phyloP scores from a whole-genome alignment of 35 echinoderm and acorn worm genomes.

The Heliocidaris tuberculata region DNA sequence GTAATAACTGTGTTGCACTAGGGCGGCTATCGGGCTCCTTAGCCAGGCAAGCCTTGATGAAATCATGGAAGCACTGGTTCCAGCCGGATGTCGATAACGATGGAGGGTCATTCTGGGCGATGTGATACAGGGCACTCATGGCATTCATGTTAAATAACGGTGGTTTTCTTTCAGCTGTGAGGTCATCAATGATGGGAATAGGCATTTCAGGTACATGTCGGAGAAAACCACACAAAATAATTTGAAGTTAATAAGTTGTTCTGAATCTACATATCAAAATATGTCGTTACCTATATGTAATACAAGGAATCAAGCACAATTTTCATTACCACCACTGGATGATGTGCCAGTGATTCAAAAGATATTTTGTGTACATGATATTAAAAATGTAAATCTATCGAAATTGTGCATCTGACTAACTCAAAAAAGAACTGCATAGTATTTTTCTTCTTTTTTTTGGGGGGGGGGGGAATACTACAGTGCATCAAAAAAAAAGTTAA shows the following conservation, averaged over 20 bases:
- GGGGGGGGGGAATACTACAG: too few species aligned
- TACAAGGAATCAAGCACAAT: too few species aligned
- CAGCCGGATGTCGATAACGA: conserved; percentile 62
- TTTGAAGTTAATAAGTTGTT: neutral
- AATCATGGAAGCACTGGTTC: conserved; percentile 74
- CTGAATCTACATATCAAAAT: too few species aligned
- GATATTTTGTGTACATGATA: too few species aligned
- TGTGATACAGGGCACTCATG: conserved; percentile 99
- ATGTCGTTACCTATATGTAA: too few species aligned
- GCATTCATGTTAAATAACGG: conserved; percentile 99
- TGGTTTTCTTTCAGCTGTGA: conserved; percentile 95
- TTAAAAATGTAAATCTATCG: too few species aligned
- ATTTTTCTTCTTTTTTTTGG: too few species aligned
- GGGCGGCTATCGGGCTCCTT: conserved; percentile 85
- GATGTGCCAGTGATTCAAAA: too few species aligned
- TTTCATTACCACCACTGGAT: too few species aligned
- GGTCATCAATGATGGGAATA: neutral
- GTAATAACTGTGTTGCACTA: conserved; percentile 70
- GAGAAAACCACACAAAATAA: neutral
- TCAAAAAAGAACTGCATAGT: too few species aligned
- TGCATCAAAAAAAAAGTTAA: too few species aligned
- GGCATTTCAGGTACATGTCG: neutral
- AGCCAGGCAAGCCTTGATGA: conserved; percentile 83
- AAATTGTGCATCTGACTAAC: too few species aligned
- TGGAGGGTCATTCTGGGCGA: conserved; percentile 96